Evolutionary conservation across 37 sponge, comb jelly and placozoan species (phyloP).

Genomic region (Beroe ovata): DNA sequence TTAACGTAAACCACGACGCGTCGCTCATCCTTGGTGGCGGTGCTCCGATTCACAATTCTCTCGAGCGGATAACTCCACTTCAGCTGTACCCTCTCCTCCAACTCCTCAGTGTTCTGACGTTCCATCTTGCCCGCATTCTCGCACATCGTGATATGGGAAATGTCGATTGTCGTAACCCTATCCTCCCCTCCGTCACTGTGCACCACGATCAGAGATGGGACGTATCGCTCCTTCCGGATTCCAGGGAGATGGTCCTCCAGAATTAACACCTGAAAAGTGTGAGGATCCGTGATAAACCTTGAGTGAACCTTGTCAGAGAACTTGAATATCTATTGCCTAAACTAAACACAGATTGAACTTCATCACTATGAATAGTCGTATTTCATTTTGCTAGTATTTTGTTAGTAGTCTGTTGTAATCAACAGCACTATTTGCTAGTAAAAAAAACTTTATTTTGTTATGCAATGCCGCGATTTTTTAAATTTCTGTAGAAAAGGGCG

Average conservation of each 20-base stretch:
- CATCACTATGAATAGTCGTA: too few relatives aligned
- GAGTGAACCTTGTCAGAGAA: too few relatives aligned
- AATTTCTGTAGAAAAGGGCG: background rate
- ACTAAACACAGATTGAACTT: too few relatives aligned
- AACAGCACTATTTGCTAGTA: too few relatives aligned
- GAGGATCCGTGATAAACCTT: too few relatives aligned
- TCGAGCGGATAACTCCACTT: slow-evolving; percentile 65
- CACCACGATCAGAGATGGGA: slow-evolving; percentile 16
- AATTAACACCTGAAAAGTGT: slow-evolving; percentile 36
- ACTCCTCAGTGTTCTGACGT: slow-evolving; percentile 61
- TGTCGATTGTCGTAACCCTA: slow-evolving; percentile 28
- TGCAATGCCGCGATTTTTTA: background rate
- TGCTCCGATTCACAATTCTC: slow-evolving; percentile 36
- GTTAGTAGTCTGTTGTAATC: too few relatives aligned
- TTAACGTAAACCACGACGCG: slow-evolving; percentile 41
- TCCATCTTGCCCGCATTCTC: slow-evolving; percentile 16
- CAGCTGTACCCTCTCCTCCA: slow-evolving; percentile 56
- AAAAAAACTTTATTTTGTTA: too few relatives aligned
- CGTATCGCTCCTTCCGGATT: slow-evolving; percentile 25
- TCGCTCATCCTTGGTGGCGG: slow-evolving; percentile 36
- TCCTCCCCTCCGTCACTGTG: slow-evolving; percentile 57
- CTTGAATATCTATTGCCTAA: too few relatives aligned
- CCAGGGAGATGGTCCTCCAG: slow-evolving; percentile 60
- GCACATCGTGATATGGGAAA: background rate
- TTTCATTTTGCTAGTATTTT: too few relatives aligned